phyloP scores from a whole-genome alignment of 2,888 invertebrate genomes.

The Pheosia gnoma region DNA sequence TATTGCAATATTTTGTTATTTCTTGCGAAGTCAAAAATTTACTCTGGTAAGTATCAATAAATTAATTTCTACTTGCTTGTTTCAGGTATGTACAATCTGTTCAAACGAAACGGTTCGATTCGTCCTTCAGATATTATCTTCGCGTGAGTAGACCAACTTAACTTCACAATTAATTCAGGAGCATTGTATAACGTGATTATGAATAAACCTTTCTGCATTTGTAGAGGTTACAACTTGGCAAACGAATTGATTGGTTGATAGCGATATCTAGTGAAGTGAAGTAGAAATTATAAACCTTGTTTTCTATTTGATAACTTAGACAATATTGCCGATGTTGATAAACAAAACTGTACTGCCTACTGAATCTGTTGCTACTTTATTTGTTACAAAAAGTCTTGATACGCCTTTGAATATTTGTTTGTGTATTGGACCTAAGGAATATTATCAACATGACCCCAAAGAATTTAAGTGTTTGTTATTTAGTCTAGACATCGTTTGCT shows the following conservation, averaged over 20 bases:
- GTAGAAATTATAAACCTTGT: not conserved
- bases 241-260: not conserved
- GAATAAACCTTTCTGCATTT: slow-evolving; percentile 16
- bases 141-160: slow-evolving; percentile 38
- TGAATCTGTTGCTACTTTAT: too few species aligned
- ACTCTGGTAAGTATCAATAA: too few species aligned
- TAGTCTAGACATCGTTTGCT: slow-evolving; percentile 25
- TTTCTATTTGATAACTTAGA: not conserved
- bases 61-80: slow-evolving; percentile 9
- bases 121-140: slow-evolving; percentile 18
- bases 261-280: too few species aligned
- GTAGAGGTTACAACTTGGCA: not conserved
- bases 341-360: too few species aligned
- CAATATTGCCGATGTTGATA: too few species aligned
- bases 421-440: not conserved
- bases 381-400: too few species aligned
- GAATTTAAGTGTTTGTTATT: slow-evolving; percentile 12
- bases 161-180: slow-evolving; percentile 11
- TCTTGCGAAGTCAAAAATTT: too few species aligned
- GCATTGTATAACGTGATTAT: slow-evolving; percentile 22
- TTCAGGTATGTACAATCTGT: slow-evolving; percentile 33
- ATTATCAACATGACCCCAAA: not conserved
- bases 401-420: too few species aligned
- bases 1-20: too few species aligned
- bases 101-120: slow-evolving; percentile 4